Conservation (phyloP, 35 echinoderm and acorn worm genomes). For the Anneissia japonica region DNA sequence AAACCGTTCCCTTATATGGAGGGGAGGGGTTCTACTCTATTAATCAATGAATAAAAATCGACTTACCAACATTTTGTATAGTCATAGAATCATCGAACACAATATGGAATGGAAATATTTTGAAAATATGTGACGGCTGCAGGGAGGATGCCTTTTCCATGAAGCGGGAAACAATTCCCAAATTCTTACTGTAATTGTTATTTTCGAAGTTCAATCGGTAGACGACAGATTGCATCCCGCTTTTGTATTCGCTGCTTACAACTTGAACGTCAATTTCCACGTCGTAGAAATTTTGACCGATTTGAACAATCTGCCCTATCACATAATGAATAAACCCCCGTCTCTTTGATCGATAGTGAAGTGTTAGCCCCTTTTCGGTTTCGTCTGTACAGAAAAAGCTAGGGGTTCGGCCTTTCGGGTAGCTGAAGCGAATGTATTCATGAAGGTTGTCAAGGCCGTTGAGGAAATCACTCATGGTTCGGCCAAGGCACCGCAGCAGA, state of each 20-base stretch:
- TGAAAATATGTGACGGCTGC: constrained; percentile 42
- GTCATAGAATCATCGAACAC: constrained; percentile 65
- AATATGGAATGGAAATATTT: constrained; percentile 79
- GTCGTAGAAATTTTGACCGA: constrained; percentile 76
- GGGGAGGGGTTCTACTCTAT: too few species aligned
- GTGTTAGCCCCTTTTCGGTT: constrained; percentile 45
- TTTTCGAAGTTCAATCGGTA: constrained; percentile 75
- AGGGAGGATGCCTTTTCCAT: too few species aligned
- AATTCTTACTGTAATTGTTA: constrained; percentile 42
- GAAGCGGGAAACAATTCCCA: too few species aligned
- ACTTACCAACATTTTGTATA: constrained; percentile 65
- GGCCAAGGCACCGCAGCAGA: constrained; percentile 73
- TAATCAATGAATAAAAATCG: too few species aligned
- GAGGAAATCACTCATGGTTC: constrained; percentile 76
- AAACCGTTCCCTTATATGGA: too few species aligned
- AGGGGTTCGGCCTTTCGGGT: constrained; percentile 87
- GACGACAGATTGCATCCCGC: constrained; percentile 37
- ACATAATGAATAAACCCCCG: constrained; percentile 73
- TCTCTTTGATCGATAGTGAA: constrained; percentile 62
- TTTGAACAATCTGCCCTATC: constrained; percentile 55
- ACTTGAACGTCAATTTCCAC: constrained; percentile 50
- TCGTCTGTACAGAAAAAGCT: constrained; percentile 85
- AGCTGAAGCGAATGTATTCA: constrained; percentile 89
- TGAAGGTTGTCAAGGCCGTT: constrained; percentile 88
- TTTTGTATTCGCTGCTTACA: constrained; percentile 28